These are phyloP conservation scores for Drosophila willistoni DNA, from an alignment of 1,140 invertebrate genomes.

Conservation along the genomic window DNA sequence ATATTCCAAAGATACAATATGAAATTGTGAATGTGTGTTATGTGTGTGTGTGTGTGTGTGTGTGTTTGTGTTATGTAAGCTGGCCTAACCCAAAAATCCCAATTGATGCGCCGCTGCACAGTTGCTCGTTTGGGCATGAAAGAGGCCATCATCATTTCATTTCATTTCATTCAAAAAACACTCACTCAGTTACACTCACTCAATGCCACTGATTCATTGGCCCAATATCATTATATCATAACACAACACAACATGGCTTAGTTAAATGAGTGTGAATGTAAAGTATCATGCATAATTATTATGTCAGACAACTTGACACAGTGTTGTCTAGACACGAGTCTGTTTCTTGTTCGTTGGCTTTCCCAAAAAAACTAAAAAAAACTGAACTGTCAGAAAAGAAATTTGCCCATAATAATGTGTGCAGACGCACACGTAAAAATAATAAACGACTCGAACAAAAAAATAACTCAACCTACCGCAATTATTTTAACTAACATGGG, in stretches of 20 bases:
- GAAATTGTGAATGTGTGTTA: constrained; percentile 10
- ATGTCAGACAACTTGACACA: constrained; percentile 60
- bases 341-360: constrained; percentile 47
- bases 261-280: constrained; percentile 59
- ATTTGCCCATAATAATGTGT: constrained; percentile 24
- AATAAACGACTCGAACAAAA: constrained; percentile 39
- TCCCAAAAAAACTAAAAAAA: constrained; percentile 49
- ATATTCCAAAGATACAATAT: constrained; percentile 7
- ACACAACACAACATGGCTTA: constrained; percentile 24
- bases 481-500: constrained; percentile 45
- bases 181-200: constrained; percentile 23
- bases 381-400: constrained; percentile 47
- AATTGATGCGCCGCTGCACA: constrained; percentile 59
- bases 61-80: constrained; percentile 43
- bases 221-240: constrained; percentile 59
- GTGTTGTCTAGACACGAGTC: constrained; percentile 20
- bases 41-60: too few species aligned
- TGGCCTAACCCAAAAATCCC: constrained; percentile 60
- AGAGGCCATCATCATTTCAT: constrained; percentile 15
- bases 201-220: constrained; percentile 24
- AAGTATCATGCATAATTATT: constrained; percentile 76
- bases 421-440: constrained; percentile 39
- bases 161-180: constrained; percentile 12
- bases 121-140: constrained; percentile 27
- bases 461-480: constrained; percentile 68